phyloP scores from a whole-genome alignment of 2,888 invertebrate genomes.

The Melipona bicolor region DNA sequence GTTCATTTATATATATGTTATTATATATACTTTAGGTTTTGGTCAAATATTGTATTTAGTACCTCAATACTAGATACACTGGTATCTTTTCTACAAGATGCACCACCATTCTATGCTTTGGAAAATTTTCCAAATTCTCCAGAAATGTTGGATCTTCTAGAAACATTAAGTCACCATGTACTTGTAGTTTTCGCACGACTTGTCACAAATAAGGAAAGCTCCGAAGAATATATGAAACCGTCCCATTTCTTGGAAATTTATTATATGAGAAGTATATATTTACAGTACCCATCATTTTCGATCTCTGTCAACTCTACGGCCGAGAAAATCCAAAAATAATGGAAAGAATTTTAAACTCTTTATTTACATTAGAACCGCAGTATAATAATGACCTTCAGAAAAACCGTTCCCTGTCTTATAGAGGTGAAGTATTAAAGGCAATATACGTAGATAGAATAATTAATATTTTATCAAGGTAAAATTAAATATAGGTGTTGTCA shows the following conservation, averaged over 20 bases:
- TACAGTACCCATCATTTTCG: constrained; percentile 93
- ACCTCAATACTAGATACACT: constrained; percentile 87
- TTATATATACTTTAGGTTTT: constrained; percentile 85
- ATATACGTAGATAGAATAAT: not conserved
- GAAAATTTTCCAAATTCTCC: constrained; percentile 83
- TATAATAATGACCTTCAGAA: constrained; percentile 67
- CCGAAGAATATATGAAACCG: constrained; percentile 87
- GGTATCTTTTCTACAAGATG: constrained; percentile 90
- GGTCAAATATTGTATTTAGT: constrained; percentile 90
- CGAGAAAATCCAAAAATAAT: constrained; percentile 87
- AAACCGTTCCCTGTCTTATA: constrained; percentile 60
- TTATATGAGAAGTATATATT: constrained; percentile 92
- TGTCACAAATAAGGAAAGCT: constrained; percentile 89
- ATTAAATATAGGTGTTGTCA: constrained; percentile 30
- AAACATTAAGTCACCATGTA: constrained; percentile 86
- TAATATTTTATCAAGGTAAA: constrained; percentile 4
- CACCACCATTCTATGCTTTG: constrained; percentile 88
- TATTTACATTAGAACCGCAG: constrained; percentile 88
- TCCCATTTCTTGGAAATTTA: constrained; percentile 88
- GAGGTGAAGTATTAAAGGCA: constrained; percentile 60
- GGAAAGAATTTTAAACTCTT: constrained; percentile 87
- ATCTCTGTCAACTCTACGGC: constrained; percentile 91
- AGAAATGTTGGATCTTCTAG: constrained; percentile 86
- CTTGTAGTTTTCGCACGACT: constrained; percentile 91
- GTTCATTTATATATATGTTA: not conserved